Percentiles rank a stretch among this genome's conserved stretches.
Conservation (phyloP, 1,140 invertebrate genomes). For the Pissodes strobi region DNA sequence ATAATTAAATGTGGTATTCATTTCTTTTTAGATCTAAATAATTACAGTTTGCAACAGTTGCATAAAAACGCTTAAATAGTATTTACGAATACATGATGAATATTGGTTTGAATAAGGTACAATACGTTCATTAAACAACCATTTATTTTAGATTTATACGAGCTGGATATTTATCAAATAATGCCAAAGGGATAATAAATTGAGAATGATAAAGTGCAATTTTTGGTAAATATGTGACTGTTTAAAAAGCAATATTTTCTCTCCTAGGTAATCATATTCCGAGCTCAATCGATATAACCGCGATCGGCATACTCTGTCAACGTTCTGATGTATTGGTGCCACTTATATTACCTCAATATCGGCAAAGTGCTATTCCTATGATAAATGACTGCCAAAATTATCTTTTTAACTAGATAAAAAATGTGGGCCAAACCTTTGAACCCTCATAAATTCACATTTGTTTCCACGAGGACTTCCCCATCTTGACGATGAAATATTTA, state of each 20-base stretch:
- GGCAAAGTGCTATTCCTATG: slow-evolving; percentile 5
- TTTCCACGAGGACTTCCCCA: background rate
- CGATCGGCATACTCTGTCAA: slow-evolving; percentile 18
- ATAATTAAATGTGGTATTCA: too few relatives aligned
- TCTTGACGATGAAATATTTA: slow-evolving; percentile 4
- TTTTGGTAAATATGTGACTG: background rate
- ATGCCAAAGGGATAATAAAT: slow-evolving; percentile 3
- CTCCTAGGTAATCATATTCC: slow-evolving; percentile 17
- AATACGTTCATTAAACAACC: slow-evolving; percentile 1
- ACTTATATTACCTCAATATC: slow-evolving; percentile 17
- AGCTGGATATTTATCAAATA: background rate
- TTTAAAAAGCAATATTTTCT: slow-evolving; percentile 13
- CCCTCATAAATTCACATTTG: background rate
- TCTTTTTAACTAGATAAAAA: slow-evolving; percentile 24
- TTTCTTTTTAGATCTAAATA: too few relatives aligned
- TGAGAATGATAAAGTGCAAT: background rate
- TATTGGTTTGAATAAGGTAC: too few relatives aligned
- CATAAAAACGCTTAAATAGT: too few relatives aligned
- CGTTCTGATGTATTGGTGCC: slow-evolving; percentile 16
- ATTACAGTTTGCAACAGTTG: too few relatives aligned
- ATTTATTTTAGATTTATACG: background rate
- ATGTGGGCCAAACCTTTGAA: slow-evolving; percentile 4
- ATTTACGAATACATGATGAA: too few relatives aligned
- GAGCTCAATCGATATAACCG: slow-evolving; percentile 9
- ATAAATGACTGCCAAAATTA: slow-evolving; percentile 16